Evolutionary conservation across 2,113 vertebrate genomes (phyloP).

Genomic region (Crotalus helleri): DNA sequence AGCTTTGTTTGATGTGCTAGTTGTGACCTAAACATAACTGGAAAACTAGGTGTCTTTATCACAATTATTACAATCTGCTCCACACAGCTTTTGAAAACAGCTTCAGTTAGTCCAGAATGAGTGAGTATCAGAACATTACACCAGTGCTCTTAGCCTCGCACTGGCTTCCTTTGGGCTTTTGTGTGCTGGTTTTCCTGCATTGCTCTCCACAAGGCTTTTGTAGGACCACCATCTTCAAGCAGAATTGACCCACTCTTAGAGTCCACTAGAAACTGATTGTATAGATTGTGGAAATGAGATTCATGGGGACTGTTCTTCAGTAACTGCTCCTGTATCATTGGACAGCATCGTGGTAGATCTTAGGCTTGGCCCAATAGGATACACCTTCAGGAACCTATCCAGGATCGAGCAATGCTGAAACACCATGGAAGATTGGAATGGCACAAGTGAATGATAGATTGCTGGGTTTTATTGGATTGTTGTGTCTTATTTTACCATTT

Average conservation of each 20-base stretch:
- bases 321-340: neutral
- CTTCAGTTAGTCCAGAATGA: neutral
- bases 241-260: neutral
- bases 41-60: neutral
- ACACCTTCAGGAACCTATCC: no score
- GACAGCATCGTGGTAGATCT: neutral
- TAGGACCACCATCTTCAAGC: neutral
- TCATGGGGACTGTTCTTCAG: neutral
- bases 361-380: neutral
- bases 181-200: neutral
- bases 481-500: neutral
- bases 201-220: neutral
- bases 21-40: neutral
- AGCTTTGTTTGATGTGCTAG: neutral
- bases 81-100: neutral
- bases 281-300: neutral
- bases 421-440: neutral
- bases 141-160: neutral
- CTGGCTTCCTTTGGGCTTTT: neutral
- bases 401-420: neutral
- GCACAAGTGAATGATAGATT: neutral
- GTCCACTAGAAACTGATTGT: neutral
- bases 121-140: neutral
- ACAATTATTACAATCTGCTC: neutral
- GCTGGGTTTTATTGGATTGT: neutral